Evolutionary conservation across 2,113 vertebrate genomes (phyloP).

Genomic region (Sylvilagus bachmani): DNA sequence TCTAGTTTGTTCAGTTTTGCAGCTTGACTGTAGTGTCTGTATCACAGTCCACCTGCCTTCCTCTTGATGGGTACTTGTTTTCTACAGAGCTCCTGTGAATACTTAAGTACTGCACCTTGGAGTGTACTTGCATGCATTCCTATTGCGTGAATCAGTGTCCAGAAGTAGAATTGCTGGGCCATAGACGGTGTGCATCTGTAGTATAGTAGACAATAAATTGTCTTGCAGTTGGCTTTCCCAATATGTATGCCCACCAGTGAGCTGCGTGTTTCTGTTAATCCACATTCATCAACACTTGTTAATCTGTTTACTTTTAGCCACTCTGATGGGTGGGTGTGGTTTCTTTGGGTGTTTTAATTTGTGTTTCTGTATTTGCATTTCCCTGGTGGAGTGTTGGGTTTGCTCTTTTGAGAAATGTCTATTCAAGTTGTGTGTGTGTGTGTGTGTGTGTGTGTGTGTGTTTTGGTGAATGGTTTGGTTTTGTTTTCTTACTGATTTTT

Average conservation of each 20-base stretch:
- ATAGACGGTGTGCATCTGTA: not conserved
- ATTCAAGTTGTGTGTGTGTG: not conserved
- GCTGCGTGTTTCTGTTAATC: not conserved
- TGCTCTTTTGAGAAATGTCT: constrained; percentile 15
- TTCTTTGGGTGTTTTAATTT: constrained; percentile 10
- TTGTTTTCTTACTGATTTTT: constrained; percentile 33
- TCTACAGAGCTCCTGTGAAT: not conserved
- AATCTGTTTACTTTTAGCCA: not conserved
- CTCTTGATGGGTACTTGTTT: not conserved
- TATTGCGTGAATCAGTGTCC: not conserved
- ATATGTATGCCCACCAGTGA: not conserved
- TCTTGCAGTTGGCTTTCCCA: not conserved
- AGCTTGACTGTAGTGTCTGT: not conserved
- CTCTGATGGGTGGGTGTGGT: not conserved
- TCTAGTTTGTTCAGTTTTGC: not conserved
- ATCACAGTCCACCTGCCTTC: not conserved
- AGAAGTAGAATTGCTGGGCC: not conserved
- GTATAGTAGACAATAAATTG: not conserved
- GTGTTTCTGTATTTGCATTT: not conserved
- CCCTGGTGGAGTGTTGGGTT: not conserved
- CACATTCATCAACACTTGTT: not conserved
- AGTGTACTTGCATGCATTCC: not conserved
- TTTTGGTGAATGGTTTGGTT: not conserved
- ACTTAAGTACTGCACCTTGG: not conserved
- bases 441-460: not conserved